Base-by-base conservation (phyloP, 1,140 invertebrate genomes). In the Metopolophium dirhodum region DNA sequence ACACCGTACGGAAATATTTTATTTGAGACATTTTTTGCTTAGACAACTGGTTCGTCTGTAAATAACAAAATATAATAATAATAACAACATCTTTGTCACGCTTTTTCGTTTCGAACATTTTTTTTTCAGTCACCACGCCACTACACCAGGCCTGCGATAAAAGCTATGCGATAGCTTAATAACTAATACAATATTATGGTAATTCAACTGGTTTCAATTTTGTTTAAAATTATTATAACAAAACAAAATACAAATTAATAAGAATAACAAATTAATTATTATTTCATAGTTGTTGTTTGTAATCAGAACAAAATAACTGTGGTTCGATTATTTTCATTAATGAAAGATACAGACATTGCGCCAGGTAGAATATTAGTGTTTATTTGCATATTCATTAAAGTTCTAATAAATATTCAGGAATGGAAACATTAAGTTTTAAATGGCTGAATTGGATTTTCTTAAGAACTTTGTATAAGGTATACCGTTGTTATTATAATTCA, bases 371-470 rank as follows among this genome's bases (percentile, higher is more conserved):
- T 68, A 86, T 47, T 49, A 86, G 26, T 30, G 23, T 45, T 26
- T 49, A 86, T 86, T 86, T 86, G 45, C 85, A 86, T 86, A 47
- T 86, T 86, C 30, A 86, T 86, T 86, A 86, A 86, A n/a, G 26
- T 45, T 49, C 26, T 86, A n/a, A 49, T 86, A 86, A 86, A 86
- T 45, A 86, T 86, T 45, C 45, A 30, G 26, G 8, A 30, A 85
- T 45, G 23, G 22, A 45, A 49, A 18, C 37, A 86, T 86, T 47
- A 47, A 47, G 26, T 30, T 47, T 86, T 8, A 86, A 47, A 86
- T 26, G 30, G 11, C 45, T 30, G 85, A 86, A 86, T 45, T 30
- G 41, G 41, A 45, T 86, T 47, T 47, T 86, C 14, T 45, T 26
- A 22, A 45, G 11, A 30, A 47, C 26, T 45, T 4, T 26, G 8